phyloP scores from a whole-genome alignment of 2,113 vertebrate species.

The Toxotes chatareus region DNA sequence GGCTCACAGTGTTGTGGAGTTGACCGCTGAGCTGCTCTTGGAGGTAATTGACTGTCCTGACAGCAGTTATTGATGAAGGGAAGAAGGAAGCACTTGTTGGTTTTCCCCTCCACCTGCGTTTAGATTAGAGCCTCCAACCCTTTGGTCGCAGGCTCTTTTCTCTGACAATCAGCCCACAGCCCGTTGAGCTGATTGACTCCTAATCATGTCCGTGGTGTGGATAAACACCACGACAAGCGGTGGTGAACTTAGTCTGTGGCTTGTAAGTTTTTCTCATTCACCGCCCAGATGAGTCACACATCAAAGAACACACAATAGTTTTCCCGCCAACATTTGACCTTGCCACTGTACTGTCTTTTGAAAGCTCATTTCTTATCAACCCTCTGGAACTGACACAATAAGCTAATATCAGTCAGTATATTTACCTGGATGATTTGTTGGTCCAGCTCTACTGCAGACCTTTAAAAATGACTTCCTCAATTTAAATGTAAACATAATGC shows the following conservation, averaged over 20 bases:
- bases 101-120: slow-evolving; percentile 43
- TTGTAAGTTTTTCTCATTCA: background rate
- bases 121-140: slow-evolving; percentile 43
- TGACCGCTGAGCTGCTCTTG: slow-evolving; percentile 22
- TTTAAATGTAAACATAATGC: background rate
- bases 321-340: background rate
- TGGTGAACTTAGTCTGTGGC: slow-evolving; percentile 1
- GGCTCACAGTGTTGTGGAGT: slow-evolving; percentile 19
- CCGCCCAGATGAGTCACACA: background rate
- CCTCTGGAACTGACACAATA: too few species aligned
- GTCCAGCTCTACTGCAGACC: background rate
- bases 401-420: background rate
- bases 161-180: slow-evolving; percentile 19
- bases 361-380: too few species aligned
- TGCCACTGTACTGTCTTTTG: too few species aligned
- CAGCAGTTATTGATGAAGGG: slow-evolving; percentile 60
- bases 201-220: background rate
- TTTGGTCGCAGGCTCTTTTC: slow-evolving; percentile 18
- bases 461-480: slow-evolving; percentile 6
- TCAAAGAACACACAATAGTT: background rate
- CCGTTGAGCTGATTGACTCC: slow-evolving; percentile 48
- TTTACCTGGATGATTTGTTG: background rate
- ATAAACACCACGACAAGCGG: background rate
- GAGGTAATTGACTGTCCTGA: slow-evolving; percentile 61
- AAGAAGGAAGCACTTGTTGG: slow-evolving; percentile 48